Evolutionary conservation across 2,797 vertebrate species (phyloP).

Genomic region (Picus viridis): DNA sequence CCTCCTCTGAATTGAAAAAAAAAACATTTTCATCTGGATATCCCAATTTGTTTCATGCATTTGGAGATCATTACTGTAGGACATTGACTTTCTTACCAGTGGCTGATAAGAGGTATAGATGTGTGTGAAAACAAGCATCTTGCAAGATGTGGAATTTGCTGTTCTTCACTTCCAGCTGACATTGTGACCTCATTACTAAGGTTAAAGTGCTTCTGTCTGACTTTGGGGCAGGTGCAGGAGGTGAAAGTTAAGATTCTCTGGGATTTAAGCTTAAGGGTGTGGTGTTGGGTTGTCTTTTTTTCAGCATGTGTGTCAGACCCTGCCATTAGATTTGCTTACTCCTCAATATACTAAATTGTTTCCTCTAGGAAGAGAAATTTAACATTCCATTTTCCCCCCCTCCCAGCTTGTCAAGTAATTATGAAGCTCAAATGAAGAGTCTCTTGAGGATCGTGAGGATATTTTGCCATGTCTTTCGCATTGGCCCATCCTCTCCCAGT

Average conservation of each 20-base stretch:
- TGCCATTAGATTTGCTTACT: background rate
- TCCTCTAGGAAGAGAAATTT: conserved; percentile 38
- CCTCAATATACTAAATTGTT: background rate
- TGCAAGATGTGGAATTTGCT: background rate
- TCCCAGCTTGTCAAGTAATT: conserved; percentile 94
- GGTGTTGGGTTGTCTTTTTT: background rate
- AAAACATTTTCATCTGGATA: background rate
- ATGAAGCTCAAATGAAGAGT: conserved; percentile 98
- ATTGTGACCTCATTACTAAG: background rate
- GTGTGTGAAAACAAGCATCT: background rate
- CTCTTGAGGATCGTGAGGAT: conserved; percentile 95
- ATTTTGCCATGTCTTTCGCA: conserved; percentile 96
- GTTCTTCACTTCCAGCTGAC: background rate
- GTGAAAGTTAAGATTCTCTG: background rate
- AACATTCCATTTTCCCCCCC: conserved; percentile 51
- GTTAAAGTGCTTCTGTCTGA: background rate
- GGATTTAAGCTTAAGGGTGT: background rate
- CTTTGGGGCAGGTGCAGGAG: background rate
- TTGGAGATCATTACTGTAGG: background rate
- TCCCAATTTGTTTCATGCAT: background rate
- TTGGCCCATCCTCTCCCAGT: conserved; percentile 93
- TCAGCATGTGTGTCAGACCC: background rate
- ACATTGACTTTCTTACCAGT: background rate
- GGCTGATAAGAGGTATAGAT: background rate
- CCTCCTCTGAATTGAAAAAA: background rate